phyloP scores from a whole-genome alignment of 2,113 vertebrate species.

The Panurus biarmicus region DNA sequence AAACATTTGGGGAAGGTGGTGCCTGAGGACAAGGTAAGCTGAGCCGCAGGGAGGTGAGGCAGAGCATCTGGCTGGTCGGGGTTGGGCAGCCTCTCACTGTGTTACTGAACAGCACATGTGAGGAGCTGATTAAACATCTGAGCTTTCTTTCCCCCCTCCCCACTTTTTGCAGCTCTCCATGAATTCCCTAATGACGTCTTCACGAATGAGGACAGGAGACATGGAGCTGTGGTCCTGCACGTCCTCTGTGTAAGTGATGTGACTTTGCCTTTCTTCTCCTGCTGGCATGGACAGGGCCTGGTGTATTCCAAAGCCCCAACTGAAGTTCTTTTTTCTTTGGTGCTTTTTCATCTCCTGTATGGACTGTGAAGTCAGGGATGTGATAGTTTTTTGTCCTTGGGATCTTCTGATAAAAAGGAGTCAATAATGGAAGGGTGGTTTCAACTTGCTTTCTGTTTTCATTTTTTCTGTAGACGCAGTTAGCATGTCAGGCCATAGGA shows the following conservation, averaged over 20 bases:
- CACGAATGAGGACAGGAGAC: conserved; percentile 81
- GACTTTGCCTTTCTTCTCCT: background rate
- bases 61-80: background rate
- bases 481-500: background rate
- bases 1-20: background rate
- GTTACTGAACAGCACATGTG: background rate
- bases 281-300: accelerated
- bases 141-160: background rate
- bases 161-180: conserved; percentile 79
- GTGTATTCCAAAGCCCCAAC: background rate
- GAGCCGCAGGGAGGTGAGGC: background rate
- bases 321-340: background rate
- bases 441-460: background rate
- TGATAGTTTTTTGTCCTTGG: background rate
- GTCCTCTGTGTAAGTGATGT: conserved; percentile 88
- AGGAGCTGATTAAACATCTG: conserved; percentile 12
- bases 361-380: background rate
- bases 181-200: conserved; percentile 94
- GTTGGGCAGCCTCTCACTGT: background rate
- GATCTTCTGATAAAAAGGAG: background rate
- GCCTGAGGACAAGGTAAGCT: background rate
- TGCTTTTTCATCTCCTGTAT: background rate
- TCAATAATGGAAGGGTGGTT: background rate
- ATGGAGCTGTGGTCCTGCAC: conserved; percentile 87
- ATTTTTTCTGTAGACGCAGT: background rate